Base-by-base conservation (phyloP, 2,888 invertebrate species). In the Ormia ochracea region DNA sequence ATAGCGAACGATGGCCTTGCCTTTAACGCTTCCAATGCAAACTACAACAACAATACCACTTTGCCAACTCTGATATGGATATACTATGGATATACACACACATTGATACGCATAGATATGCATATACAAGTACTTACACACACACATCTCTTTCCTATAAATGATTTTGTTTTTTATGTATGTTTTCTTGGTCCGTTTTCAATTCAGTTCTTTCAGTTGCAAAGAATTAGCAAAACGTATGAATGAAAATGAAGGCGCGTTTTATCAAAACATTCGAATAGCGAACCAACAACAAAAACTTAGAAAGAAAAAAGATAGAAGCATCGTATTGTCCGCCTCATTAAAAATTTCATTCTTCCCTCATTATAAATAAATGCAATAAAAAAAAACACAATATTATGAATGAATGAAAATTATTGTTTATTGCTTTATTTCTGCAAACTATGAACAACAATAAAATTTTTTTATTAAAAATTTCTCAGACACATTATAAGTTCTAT, bases 231-330 rank as follows among this genome's bases (percentile, higher is more conserved):
- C 52, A 54, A 74, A 70, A 72, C 48, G 72, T 72, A 76, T 76
- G 80, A 80, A 80, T 80, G 76, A 80, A 80, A 80, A 80, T 73
- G 56, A 80, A 80, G 56, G 79, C 75, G 75, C 79, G 75, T 76
- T 80, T 70, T 72, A 76, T 63, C 59, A 80, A 72, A 70, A 70
- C 31, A 56, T 63, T 41, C 19, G 74, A 68, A 79, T 56, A 38
- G 23, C 21, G 31, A 68, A 23, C 43, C 26, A 70, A 65, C n/a
- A 72, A 70, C n/a, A 50, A 66, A 23, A 45, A 28, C 1, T n/a
- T 3, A n/a, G 28, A 21, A 45, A 38, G 50, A 50, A 56, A 58
- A 38, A 33, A 14, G 19, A 59, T 50, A 74, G 58, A 58, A 52
- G 19, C 31, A 14, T 33, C 23, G 23, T 28, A 65, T 36, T 1